Conservation (phyloP, 2,888 invertebrate genomes). For the Drosophila phalerata region DNA sequence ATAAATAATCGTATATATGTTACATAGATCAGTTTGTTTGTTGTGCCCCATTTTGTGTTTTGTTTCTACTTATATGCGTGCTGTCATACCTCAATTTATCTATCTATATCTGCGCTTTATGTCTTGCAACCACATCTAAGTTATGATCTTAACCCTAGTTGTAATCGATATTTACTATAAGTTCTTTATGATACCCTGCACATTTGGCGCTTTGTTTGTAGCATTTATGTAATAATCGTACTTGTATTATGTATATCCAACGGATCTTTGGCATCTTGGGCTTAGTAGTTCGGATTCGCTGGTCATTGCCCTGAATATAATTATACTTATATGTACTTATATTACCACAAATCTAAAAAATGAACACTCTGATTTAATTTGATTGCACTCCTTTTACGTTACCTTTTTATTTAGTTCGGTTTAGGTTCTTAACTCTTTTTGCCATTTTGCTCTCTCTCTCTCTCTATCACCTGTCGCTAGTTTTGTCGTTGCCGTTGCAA, state of each 20-base stretch:
- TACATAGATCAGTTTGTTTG: slow-evolving; percentile 40
- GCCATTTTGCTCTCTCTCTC: slow-evolving; percentile 63
- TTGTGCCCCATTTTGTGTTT: slow-evolving; percentile 54
- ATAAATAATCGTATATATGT: slow-evolving; percentile 17
- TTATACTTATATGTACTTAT: slow-evolving; percentile 36
- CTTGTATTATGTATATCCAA: slow-evolving; percentile 32
- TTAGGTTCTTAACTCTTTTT: slow-evolving; percentile 72
- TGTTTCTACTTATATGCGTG: slow-evolving; percentile 38
- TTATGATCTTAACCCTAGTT: slow-evolving; percentile 63
- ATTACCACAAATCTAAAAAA: slow-evolving; percentile 5
- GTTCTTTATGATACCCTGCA: slow-evolving; percentile 54
- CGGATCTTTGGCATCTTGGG: slow-evolving; percentile 68
- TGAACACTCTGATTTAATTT: slow-evolving; percentile 46
- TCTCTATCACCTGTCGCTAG: slow-evolving; percentile 69
- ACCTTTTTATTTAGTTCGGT: slow-evolving; percentile 40
- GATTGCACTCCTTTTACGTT: slow-evolving; percentile 60
- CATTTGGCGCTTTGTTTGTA: slow-evolving; percentile 61
- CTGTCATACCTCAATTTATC: slow-evolving; percentile 23
- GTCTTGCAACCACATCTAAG: slow-evolving; percentile 51
- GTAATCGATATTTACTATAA: slow-evolving; percentile 33
- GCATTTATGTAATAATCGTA: slow-evolving; percentile 41
- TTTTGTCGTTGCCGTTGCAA: slow-evolving; percentile 76
- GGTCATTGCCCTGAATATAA: slow-evolving; percentile 45
- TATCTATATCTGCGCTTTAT: slow-evolving; percentile 36
- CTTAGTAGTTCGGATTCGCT: slow-evolving; percentile 65